phyloP scores from a whole-genome alignment of 2,797 vertebrate genomes.

The Cirrhinus mrigala region DNA sequence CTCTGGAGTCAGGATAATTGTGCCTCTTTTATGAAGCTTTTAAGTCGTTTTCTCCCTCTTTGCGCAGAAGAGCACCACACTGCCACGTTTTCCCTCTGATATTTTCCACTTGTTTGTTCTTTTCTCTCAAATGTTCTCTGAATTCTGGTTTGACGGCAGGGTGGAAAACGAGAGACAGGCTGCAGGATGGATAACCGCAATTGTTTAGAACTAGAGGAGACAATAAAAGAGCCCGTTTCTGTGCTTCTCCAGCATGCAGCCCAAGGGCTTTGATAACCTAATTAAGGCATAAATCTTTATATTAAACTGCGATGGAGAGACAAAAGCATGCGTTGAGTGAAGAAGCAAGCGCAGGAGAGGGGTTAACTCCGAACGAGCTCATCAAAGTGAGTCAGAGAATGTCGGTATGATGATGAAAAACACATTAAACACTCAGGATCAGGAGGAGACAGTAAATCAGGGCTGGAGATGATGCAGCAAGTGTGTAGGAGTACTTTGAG shows the following conservation, averaged over 20 bases:
- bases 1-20: slow-evolving; percentile 48
- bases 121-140: slow-evolving; percentile 21
- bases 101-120: slow-evolving; percentile 34
- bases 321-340: slow-evolving; percentile 1
- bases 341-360: slow-evolving; percentile 15
- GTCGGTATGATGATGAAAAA: slow-evolving; percentile 45
- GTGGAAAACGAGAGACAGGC: slow-evolving; percentile 15
- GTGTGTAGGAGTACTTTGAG: slow-evolving; percentile 38
- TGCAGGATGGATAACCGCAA: slow-evolving; percentile 41
- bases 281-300: slow-evolving; percentile 57
- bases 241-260: slow-evolving; percentile 21
- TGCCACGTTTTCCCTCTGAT: slow-evolving; percentile 35
- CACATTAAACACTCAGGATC: slow-evolving; percentile 46
- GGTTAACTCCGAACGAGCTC: not conserved
- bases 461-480: slow-evolving; percentile 29
- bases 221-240: slow-evolving; percentile 45
- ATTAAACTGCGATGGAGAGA: slow-evolving; percentile 47
- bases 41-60: slow-evolving; percentile 23
- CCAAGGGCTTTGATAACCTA: slow-evolving; percentile 54
- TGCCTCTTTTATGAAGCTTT: slow-evolving; percentile 41
- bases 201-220: slow-evolving; percentile 34
- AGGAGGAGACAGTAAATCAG: slow-evolving; percentile 28
- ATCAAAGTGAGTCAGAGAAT: slow-evolving; percentile 39
- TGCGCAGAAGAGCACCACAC: slow-evolving; percentile 18
- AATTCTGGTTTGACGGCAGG: not conserved